Base-by-base conservation (phyloP, 2,113 vertebrate species). In the Eretmochelys imbricata region DNA sequence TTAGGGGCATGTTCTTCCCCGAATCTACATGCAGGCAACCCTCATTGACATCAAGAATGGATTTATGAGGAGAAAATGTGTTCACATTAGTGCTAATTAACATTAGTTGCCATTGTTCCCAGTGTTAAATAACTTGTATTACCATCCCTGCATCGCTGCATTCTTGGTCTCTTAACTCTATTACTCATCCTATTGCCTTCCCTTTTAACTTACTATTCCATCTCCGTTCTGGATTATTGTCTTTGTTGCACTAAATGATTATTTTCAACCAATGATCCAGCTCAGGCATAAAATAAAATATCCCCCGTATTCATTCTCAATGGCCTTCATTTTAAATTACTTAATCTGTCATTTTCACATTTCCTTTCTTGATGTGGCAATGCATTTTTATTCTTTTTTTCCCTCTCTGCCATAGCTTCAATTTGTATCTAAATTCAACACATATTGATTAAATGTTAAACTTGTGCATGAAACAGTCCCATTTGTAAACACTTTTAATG, bases 261-360 rank as follows among this genome's bases (percentile, higher is more conserved):
- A 93, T 95, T 94, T 93, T 94, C 92, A 95, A 85, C 55, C 94
- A 93, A 90, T 12, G 91, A 93, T n/a, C 89, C 72, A 87, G 96
- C 91, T 97, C 94, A 55, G 0, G 0, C 90, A 35, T 46, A 25
- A 90, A 93, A 84, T 46, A 92, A 95, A 95, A 94, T 3, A 83
- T 65, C 72, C 82, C 50, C 35, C 51, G 0, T 83, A 96, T 83
- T 84, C 80, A 80, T 87, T 95, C 82, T 49, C 6, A 2, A 93
- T 96, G 87, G 8, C 85, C 89, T 93, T 89, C 59, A 14, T 89
- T 93, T 91, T 91, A 86, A 91, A 87, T 1, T 48, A 72, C 86
- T 95, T 94, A 51, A 97, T 96, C 92, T 80, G 76, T 89, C 89
- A 87, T 86, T 89, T 96, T 57, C 1, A 46, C 88, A 75, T 48